Evolutionary conservation across 2,113 vertebrate genomes (phyloP).

Genomic region (Poecilia latipinna): DNA sequence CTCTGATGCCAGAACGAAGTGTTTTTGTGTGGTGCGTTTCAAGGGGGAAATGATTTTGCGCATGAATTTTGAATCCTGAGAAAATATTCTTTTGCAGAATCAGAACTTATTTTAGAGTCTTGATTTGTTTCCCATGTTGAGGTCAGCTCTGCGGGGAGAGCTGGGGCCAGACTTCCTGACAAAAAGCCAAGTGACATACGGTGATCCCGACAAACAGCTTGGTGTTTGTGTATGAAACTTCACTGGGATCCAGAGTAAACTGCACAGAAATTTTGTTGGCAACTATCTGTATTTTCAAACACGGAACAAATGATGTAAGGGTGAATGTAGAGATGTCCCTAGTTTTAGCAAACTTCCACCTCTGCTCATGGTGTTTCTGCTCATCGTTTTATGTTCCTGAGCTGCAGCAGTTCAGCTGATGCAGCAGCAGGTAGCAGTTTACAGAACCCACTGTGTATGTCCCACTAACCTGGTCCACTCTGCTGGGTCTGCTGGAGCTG

Average conservation of each 20-base stretch:
- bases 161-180: slow-evolving; percentile 33
- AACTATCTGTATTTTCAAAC: not conserved
- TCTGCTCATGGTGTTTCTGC: not conserved
- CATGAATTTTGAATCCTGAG: slow-evolving; percentile 16
- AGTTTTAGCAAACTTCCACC: not conserved
- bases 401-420: not conserved
- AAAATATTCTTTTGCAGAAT: slow-evolving; percentile 18
- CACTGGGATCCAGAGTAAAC: slow-evolving; percentile 46
- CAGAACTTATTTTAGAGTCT: slow-evolving; percentile 8
- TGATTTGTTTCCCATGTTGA: slow-evolving; percentile 36
- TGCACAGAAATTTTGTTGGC: not conserved
- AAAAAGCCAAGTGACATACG: slow-evolving; percentile 25
- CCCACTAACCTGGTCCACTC: not conserved
- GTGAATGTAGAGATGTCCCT: not conserved
- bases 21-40: slow-evolving; percentile 15
- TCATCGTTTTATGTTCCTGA: not conserved
- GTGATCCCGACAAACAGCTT: slow-evolving; percentile 23
- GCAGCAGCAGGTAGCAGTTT: slow-evolving; percentile 3
- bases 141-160: slow-evolving; percentile 41
- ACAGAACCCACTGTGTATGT: not conserved
- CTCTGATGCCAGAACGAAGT: slow-evolving; percentile 18
- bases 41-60: slow-evolving; percentile 10
- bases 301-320: not conserved
- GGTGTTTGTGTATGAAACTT: slow-evolving; percentile 31
- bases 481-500: slow-evolving; percentile 7